Conservation (phyloP, 2,113 vertebrate species). For the Erythrocercus mccallii region DNA sequence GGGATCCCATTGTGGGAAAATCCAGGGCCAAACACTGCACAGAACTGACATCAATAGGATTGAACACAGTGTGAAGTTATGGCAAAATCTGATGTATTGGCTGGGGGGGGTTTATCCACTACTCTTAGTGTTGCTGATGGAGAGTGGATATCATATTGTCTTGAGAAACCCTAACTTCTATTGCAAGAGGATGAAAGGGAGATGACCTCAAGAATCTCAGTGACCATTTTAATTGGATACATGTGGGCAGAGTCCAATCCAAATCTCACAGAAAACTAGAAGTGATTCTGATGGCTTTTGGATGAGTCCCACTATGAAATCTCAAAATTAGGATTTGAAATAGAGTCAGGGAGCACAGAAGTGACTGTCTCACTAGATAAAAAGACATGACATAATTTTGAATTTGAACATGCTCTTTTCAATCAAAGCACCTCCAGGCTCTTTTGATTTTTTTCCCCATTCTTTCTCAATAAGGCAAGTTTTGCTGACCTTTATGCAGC, state of each 20-base stretch:
- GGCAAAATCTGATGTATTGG: slow-evolving; percentile 22
- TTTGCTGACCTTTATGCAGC: background rate
- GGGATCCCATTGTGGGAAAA: slow-evolving; percentile 56
- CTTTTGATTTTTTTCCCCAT: background rate
- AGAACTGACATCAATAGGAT: slow-evolving; percentile 46
- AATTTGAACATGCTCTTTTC: background rate
- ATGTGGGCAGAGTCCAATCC: background rate
- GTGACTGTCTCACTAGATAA: background rate
- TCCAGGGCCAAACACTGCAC: background rate
- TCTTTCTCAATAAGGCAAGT: background rate
- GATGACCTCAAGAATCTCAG: background rate
- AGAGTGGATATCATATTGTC: background rate
- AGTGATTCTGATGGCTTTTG: background rate
- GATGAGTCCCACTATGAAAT: background rate
- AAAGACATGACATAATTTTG: background rate
- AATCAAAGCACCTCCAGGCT: background rate
- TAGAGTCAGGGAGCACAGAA: background rate
- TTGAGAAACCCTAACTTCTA: background rate
- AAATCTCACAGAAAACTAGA: background rate
- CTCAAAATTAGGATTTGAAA: background rate
- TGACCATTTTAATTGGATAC: background rate
- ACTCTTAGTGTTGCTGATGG: background rate
- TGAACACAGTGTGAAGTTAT: slow-evolving; percentile 57
- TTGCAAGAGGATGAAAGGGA: slow-evolving; percentile 6
- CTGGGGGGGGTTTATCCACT: background rate